Conservation (phyloP, 2,888 invertebrate genomes). For the Sarcophaga caerulescens region DNA sequence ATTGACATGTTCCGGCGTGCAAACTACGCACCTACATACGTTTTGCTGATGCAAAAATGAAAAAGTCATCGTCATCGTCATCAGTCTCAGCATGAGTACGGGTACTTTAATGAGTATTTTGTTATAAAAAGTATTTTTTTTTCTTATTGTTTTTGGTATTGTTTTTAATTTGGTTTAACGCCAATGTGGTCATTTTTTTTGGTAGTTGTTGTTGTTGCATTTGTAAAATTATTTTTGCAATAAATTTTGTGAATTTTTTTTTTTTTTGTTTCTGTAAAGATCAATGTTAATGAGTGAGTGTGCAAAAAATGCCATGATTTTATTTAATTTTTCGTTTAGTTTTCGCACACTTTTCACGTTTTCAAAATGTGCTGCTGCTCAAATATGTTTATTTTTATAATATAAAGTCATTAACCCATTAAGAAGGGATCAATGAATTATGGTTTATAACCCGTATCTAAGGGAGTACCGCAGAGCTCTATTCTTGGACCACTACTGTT, state of each 20-base stretch:
- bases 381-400: background rate
- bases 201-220: background rate
- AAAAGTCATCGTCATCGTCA: background rate
- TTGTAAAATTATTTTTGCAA: background rate
- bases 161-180: conserved; percentile 39
- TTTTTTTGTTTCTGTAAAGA: background rate
- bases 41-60: background rate
- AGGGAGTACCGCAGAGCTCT: no score
- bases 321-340: background rate
- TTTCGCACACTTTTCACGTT: conserved; percentile 10
- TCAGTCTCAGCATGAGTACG: background rate
- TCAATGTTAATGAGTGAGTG: conserved; percentile 26
- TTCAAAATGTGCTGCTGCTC: background rate
- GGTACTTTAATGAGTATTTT: conserved; percentile 1
- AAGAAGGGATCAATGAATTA: background rate
- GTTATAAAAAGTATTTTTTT: background rate
- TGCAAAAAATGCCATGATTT: background rate
- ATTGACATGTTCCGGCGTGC: conserved; percentile 60
- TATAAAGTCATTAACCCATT: background rate
- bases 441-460: no score
- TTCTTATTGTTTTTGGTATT: background rate
- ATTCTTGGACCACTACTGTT: no score
- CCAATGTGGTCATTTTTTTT: conserved; percentile 21
- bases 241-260: background rate
- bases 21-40: background rate